Conservation (phyloP, 2,888 invertebrate genomes). For the Meteorus cinctellus region DNA sequence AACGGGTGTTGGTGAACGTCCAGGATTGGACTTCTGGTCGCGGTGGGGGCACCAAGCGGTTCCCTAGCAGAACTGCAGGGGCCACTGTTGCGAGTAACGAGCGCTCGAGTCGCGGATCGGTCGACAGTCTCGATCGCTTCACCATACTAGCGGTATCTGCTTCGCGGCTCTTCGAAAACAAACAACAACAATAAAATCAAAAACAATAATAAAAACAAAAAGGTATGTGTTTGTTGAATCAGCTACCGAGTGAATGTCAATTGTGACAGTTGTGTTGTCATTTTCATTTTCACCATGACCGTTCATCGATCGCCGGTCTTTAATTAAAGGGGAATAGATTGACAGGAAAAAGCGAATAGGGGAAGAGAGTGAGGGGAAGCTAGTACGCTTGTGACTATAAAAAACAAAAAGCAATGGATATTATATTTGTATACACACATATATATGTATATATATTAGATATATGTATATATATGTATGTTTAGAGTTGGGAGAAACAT, state of each 20-base stretch:
- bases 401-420: slow-evolving; percentile 12
- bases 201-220: slow-evolving; percentile 23
- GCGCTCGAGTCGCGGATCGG: slow-evolving; percentile 55
- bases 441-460: not conserved
- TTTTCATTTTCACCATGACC: not conserved
- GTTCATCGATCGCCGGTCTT: slow-evolving; percentile 3
- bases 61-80: slow-evolving; percentile 60
- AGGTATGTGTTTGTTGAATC: slow-evolving; percentile 39
- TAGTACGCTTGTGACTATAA: slow-evolving; percentile 19
- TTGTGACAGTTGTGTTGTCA: slow-evolving; percentile 18
- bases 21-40: slow-evolving; percentile 34
- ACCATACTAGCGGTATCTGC: slow-evolving; percentile 62
- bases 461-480: not conserved
- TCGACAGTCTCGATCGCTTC: slow-evolving; percentile 69
- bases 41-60: slow-evolving; percentile 47
- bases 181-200: slow-evolving; percentile 15
- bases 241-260: not conserved
- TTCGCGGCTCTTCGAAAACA: slow-evolving; percentile 20
- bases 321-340: not conserved
- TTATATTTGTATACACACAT: not conserved
- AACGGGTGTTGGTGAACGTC: slow-evolving; percentile 36
- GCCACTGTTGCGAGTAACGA: slow-evolving; percentile 56
- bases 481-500: slow-evolving; percentile 24
- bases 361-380: not conserved
- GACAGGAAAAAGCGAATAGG: slow-evolving; percentile 1